phyloP scores from a whole-genome alignment of 2,888 invertebrate genomes.

The Parapristionchus giblindavisi region DNA sequence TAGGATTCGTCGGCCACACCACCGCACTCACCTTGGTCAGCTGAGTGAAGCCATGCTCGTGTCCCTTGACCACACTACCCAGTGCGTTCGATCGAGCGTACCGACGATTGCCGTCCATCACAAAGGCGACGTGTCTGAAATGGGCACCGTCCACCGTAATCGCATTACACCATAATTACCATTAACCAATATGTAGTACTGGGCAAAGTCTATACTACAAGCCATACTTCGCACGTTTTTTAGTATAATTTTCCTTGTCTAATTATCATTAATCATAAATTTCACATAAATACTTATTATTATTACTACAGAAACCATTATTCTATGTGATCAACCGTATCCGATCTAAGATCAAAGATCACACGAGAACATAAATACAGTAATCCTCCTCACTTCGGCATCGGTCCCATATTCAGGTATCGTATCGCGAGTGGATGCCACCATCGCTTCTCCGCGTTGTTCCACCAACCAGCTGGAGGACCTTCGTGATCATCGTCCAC shows the following conservation, averaged over 20 bases:
- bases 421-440: slow-evolving; percentile 40
- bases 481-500: not conserved
- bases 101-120: slow-evolving; percentile 97
- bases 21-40: slow-evolving; percentile 25
- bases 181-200: too few relatives aligned
- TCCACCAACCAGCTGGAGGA: slow-evolving; percentile 39
- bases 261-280: too few relatives aligned
- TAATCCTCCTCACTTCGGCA: slow-evolving; percentile 33
- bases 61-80: slow-evolving; percentile 80
- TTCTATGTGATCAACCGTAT: too few relatives aligned
- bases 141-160: not conserved
- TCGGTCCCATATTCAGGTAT: slow-evolving; percentile 38
- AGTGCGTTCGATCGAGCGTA: slow-evolving; percentile 85
- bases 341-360: too few relatives aligned
- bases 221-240: too few relatives aligned
- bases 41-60: slow-evolving; percentile 74
- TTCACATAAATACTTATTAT: too few relatives aligned
- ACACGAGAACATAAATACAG: too few relatives aligned
- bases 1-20: not conserved
- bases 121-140: slow-evolving; percentile 92
- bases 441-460: slow-evolving; percentile 40
- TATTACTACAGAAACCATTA: too few relatives aligned
- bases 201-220: too few relatives aligned
- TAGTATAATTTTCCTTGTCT: too few relatives aligned
- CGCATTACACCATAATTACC: not conserved